Percentiles rank a stretch among this genome's conserved stretches.
Evolutionary conservation across 1,140 invertebrate genomes (phyloP).

Genomic region (Penaeus japonicus): DNA sequence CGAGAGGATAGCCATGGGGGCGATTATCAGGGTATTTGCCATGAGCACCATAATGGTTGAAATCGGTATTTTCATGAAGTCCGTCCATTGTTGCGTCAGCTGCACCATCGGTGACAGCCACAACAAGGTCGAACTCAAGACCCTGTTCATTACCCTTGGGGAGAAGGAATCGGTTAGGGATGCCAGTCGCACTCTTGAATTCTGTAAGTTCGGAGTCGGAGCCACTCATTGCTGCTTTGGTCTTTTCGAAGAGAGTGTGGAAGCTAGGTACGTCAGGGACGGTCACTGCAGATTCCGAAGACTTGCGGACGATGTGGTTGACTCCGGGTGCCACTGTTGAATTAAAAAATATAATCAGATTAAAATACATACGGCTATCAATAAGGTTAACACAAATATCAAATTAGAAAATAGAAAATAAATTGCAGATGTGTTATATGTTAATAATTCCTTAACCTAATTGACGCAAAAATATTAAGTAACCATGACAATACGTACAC

Average conservation of each 20-base stretch:
- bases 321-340: constrained; percentile 7
- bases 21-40: constrained; percentile 15
- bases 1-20: constrained; percentile 24
- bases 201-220: neutral
- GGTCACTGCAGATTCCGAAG: constrained; percentile 6
- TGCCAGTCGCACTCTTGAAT: constrained; percentile 11
- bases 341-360: too few species aligned
- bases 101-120: constrained; percentile 14
- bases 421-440: too few species aligned
- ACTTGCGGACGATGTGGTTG: constrained; percentile 9
- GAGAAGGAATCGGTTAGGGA: constrained; percentile 38
- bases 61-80: neutral
- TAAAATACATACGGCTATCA: too few species aligned
- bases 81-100: neutral
- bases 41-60: neutral
- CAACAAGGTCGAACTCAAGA: constrained; percentile 4
- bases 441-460: too few species aligned
- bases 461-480: too few species aligned
- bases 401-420: too few species aligned
- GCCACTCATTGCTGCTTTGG: constrained; percentile 7
- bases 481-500: too few species aligned
- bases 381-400: too few species aligned
- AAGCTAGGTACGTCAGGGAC: constrained; percentile 39
- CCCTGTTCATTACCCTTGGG: constrained; percentile 29
- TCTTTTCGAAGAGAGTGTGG: neutral